Evolutionary conservation across 2,888 invertebrate species (phyloP).

Genomic region (Microctonus hyperodae): DNA sequence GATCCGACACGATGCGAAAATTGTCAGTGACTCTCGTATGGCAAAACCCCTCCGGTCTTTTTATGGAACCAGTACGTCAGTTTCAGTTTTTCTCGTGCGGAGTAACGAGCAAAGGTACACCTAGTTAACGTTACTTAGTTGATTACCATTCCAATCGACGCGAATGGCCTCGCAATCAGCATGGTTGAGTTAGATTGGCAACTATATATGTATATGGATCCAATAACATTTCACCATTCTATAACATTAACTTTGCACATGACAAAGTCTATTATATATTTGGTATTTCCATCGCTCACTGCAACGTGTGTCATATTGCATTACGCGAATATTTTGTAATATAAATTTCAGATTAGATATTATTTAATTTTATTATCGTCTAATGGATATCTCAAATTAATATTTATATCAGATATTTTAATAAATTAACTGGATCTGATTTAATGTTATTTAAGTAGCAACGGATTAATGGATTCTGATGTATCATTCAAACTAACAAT

Average conservation of each 20-base stretch:
- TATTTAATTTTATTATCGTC: too few relatives aligned
- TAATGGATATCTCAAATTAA: too few relatives aligned
- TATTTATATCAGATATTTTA: too few relatives aligned
- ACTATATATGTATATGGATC: not conserved
- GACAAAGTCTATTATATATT: not conserved
- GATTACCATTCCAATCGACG: constrained; percentile 56
- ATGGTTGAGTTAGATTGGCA: constrained; percentile 22
- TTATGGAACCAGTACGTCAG: constrained; percentile 42
- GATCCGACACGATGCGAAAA: constrained; percentile 35
- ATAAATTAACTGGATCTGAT: too few relatives aligned
- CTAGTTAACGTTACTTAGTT: constrained; percentile 57
- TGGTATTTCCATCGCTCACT: not conserved
- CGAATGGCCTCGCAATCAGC: constrained; percentile 53
- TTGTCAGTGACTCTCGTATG: constrained; percentile 21
- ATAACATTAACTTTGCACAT: not conserved
- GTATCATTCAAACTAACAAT: not conserved
- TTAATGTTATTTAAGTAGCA: not conserved
- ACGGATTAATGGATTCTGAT: too few relatives aligned
- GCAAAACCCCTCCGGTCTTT: constrained; percentile 21
- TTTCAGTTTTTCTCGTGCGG: constrained; percentile 44
- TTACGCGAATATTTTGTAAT: not conserved
- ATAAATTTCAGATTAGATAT: not conserved
- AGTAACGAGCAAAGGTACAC: constrained; percentile 56
- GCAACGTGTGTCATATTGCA: not conserved
- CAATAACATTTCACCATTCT: not conserved